Base-by-base conservation (phyloP, 2,113 vertebrate species). In the Muntiacus muntjak region DNA sequence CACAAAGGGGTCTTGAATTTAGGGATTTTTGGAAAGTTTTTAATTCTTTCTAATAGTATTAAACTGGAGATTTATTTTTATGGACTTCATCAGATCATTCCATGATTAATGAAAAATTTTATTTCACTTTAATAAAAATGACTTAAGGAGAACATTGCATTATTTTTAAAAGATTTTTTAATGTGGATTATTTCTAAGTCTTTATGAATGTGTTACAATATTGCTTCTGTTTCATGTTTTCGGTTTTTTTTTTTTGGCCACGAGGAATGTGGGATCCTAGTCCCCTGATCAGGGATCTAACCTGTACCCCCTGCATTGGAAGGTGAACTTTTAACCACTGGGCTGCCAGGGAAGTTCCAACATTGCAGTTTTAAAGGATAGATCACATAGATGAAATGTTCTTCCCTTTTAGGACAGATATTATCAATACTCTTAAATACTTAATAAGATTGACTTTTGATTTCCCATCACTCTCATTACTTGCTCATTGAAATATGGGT, bases 81-180 rank as follows among this genome's bases (percentile, higher is more conserved):
- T 50, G 55, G 4, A 92, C 83, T 91, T 95, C 5, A 92, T 76
- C 25, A 96, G 36, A 1, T 89, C 71, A 50, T 89, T 87, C 52
- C 93, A 62, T 45, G 55, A 76, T 52, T 90, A 79, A 97, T 91
- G 17, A 78, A 91, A 95, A 94, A n/a, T 91, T 85, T 47, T 43
- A 89, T 87, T 94, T 89, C 30, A 79, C 67, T 54, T 30, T 43
- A 86, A 92, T 40, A 40, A 40, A 40, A 40, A 40, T 40, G 54
- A 47, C 30, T 88, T 84, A 60, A 92, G 88, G 62, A 54, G 43
- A 26, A 89, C 23, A 58, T 30, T 91, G 13, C 0, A 57, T 5
- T 84, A 43, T 4, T 76, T 76, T 43, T 76, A 43, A 40, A 74
- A 76, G 21, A 25, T 43, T 26, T 76, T 76, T 76, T 3, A 43